These are phyloP conservation scores for Pogoniulus pusillus DNA, from an alignment of 2,797 vertebrate genomes.

Conservation along the genomic window DNA sequence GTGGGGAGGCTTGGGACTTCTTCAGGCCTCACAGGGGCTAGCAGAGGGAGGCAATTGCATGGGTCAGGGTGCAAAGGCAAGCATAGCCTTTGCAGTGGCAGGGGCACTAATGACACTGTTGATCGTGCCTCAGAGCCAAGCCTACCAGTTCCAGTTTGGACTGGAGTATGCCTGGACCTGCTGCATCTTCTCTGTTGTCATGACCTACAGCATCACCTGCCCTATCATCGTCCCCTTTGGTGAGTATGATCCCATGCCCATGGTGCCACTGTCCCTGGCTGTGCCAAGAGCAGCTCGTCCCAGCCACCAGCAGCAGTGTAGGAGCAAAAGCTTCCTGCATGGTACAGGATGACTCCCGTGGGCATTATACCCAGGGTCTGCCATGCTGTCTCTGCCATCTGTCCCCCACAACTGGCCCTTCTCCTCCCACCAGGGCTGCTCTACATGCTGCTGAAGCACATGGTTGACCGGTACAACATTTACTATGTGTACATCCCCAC, in stretches of 20 bases:
- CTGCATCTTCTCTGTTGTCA: conserved; percentile 93
- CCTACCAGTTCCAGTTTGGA: conserved; percentile 95
- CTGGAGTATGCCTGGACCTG: conserved; percentile 96
- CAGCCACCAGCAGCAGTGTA: not conserved
- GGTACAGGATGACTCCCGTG: not conserved
- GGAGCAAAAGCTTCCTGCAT: not conserved
- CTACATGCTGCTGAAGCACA: conserved; percentile 93
- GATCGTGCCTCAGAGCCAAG: conserved; percentile 83
- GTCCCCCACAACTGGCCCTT: not conserved
- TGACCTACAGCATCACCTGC: conserved; percentile 98
- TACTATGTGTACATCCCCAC: conserved; percentile 96
- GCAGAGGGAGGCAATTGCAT: not conserved
- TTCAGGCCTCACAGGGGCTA: not conserved
- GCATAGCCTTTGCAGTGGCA: not conserved
- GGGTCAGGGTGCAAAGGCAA: not conserved
- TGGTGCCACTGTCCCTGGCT: not conserved
- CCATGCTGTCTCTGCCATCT: not conserved
- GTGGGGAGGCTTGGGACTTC: not conserved
- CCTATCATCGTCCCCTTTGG: conserved; percentile 96
- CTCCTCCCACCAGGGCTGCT: conserved; percentile 81
- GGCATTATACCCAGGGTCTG: not conserved
- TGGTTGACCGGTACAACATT: conserved; percentile 97
- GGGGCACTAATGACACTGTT: not conserved
- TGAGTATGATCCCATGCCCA: conserved; percentile 72
- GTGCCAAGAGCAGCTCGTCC: not conserved